These are phyloP conservation scores for Parthenolecanium corni DNA, from an alignment of 2,888 invertebrate genomes.

Conservation along the genomic window DNA sequence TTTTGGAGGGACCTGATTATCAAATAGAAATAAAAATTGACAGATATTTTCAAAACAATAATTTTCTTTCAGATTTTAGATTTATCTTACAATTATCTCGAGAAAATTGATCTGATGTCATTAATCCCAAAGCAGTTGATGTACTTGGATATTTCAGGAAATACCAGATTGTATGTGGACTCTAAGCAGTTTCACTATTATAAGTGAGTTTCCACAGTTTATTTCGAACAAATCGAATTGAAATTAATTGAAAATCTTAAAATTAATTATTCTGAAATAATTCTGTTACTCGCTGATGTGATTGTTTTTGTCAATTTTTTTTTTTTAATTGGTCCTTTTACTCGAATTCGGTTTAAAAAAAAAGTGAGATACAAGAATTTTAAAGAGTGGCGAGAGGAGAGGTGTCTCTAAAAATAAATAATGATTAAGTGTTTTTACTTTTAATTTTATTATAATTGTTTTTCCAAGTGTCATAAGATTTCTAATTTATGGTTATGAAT, in stretches of 20 bases:
- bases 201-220: conserved; percentile 44
- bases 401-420: too few relatives aligned
- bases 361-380: too few relatives aligned
- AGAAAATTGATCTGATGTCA: conserved; percentile 61
- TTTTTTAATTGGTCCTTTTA: too few relatives aligned
- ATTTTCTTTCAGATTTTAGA: conserved; percentile 49
- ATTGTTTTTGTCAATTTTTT: too few relatives aligned
- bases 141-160: conserved; percentile 74
- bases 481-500: too few relatives aligned
- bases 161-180: conserved; percentile 68
- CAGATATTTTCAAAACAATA: conserved; percentile 8
- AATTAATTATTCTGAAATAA: background rate
- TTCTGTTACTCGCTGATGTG: background rate
- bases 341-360: too few relatives aligned
- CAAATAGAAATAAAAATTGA: background rate
- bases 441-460: too few relatives aligned
- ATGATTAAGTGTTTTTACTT: too few relatives aligned
- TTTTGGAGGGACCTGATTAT: too few relatives aligned
- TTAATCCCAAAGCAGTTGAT: conserved; percentile 71
- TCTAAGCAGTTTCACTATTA: conserved; percentile 69
- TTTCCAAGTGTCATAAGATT: too few relatives aligned
- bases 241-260: background rate
- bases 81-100: conserved; percentile 72
- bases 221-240: background rate
- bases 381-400: too few relatives aligned